Evolutionary conservation across 2,113 vertebrate genomes (phyloP), one percentile per base, ranked within the genome.

Genomic region (Cyprinodon tularosa): DNA sequence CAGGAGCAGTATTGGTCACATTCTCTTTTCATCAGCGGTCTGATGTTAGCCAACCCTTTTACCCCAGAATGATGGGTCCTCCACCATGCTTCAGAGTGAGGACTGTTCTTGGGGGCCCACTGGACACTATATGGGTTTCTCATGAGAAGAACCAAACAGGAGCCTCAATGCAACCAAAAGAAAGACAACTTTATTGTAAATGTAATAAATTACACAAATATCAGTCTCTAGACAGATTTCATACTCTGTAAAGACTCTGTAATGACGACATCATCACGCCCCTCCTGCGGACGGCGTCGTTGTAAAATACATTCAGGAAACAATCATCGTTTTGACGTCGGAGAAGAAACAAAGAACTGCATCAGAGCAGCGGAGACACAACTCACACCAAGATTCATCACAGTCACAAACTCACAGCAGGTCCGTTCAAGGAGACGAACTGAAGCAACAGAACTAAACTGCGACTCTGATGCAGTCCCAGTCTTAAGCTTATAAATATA

Each of bases 261-360:
- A 20, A 77, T 75, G 48, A 81, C 78, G 76, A 86, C 70, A 70
- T 76, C 66, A 70, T 42, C 53, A 38, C 47, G 17, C 44, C 73
- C 68, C 72, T 78, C 62, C 76, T 80, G 78, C 48, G 74, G 29
- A 14, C 57, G 68, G 53, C 48, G 69, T 61, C 70, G 67, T 63
- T 73, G 47, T 63, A 77, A 80, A 79, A 88, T 87, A 88, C 83
- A 89, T 86, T 88, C 74, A 20, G 66, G 70, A 3, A 70, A 71
- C 79, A 83, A 66, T 86, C 77, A 62, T 40, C 38, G 22, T 39
- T 29, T 13, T 39, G 17, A n/a, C 39, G 7, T 74, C 59, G 62
- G n/a, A 64, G 40, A 60, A 71, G 53, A 40, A 64, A 10, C 62
- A 15, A 17, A 7, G 62, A 40, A 2, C 14, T 1, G 9, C 4